These are phyloP conservation scores for Cetoscarus ocellatus DNA, from an alignment of 2,797 vertebrate species.

Conservation along the genomic window DNA sequence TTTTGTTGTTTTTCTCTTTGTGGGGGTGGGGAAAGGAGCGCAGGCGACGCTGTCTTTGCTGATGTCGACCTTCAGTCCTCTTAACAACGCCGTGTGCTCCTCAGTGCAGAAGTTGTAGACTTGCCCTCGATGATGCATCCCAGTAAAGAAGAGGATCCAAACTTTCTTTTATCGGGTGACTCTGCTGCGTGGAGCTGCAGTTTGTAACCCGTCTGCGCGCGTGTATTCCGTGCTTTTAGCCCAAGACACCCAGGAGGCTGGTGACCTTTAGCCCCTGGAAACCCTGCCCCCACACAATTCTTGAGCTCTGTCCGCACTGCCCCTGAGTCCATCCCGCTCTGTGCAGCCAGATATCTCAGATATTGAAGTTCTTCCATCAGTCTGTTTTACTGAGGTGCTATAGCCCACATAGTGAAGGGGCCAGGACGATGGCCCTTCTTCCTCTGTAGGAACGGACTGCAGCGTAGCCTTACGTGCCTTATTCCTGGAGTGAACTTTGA, in stretches of 20 bases:
- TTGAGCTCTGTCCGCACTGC: conserved; percentile 32
- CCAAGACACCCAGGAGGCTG: conserved; percentile 84
- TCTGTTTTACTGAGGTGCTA: neutral
- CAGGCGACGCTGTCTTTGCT: conserved; percentile 31
- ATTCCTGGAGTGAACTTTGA: conserved; percentile 76
- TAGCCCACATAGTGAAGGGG: neutral
- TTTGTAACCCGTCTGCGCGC: conserved; percentile 20
- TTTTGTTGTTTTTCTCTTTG: conserved; percentile 74
- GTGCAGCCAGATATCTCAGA: neutral
- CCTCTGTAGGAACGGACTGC: conserved; percentile 41
- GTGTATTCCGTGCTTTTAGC: conserved; percentile 68
- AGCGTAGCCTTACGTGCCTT: conserved; percentile 53
- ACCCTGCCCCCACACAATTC: conserved; percentile 81
- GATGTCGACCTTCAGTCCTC: conserved; percentile 13
- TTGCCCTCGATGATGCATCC: neutral
- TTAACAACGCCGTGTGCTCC: too few relatives aligned
- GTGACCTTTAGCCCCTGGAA: conserved; percentile 88
- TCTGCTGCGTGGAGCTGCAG: neutral
- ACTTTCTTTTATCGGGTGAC: neutral
- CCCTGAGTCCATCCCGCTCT: conserved; percentile 41
- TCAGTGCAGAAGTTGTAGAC: neutral
- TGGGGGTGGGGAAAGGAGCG: conserved; percentile 72
- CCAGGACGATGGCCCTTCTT: conserved; percentile 4
- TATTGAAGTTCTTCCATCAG: neutral
- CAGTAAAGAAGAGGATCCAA: too few relatives aligned